Evolutionary conservation across 2,113 vertebrate genomes (phyloP), one percentile per base, ranked within the genome.

Genomic region (Strix aluco): DNA sequence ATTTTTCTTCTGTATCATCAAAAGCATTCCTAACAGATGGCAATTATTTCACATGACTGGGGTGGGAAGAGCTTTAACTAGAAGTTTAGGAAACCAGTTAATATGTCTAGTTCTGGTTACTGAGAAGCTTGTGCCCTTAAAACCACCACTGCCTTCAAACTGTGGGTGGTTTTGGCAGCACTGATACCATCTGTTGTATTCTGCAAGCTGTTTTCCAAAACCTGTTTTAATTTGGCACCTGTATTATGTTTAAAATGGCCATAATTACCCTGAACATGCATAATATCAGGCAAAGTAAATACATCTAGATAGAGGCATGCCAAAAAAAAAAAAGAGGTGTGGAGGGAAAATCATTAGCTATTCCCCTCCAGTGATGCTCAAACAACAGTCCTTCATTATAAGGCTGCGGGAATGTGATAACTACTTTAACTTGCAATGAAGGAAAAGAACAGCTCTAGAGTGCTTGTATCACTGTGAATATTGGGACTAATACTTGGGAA

Each of bases 151-250:
- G 72, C 94, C 95, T 96, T 96, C 81, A 88, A 79, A 29, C 62
- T 72, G 88, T 93, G 66, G 90, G 93, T 94, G 44, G 38, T 83
- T 96, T 94, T 97, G 72, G 77, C 91, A 94, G 85, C 81, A 98
- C 36, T 72, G 47, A 25, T 61, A 15, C 84, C 78, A 84, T 95
- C 92, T 95, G 81, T 88, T 90, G 62, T 92, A 66, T 89, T 94
- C 71, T 49, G 16, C 65, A 93, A 92, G 69, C 95, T 86, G 65
- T 62, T 88, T 92, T 81, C 77, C 46, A 38, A 88, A 94, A 90
- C 89, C 70, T 93, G 26, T 57, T 77, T 92, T 91, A 94, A 44
- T 94, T 96, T 96, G 92, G 92, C 96, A 97, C 93, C 81, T 94
- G 84, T 81, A 58, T 66, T 61, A 59, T 67, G 36, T 78, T 93